Base-by-base conservation (phyloP, 2,797 vertebrate species). In the Chelonia mydas region DNA sequence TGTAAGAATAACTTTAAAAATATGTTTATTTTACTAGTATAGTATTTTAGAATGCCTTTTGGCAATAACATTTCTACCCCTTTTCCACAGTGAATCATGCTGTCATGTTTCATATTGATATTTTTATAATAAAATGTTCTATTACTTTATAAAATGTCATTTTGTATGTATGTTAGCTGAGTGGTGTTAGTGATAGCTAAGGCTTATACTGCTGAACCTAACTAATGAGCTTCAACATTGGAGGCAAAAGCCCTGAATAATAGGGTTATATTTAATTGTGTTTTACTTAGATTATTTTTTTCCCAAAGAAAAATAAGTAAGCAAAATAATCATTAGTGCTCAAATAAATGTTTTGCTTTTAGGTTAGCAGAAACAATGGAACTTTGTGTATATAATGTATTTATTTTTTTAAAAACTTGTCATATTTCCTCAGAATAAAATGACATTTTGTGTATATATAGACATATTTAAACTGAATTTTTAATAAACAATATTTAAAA, bases 141-240 rank as follows among this genome's bases (percentile, higher is more conserved):
- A 37, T 45, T 41, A 54, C 33, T 57, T 91, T 87, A 93, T 89
- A 6, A 61, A 85, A 53, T 85, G 88, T 68, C 57, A 21, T 92
- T 96, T 87, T 12, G 51, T 2, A 0, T 85, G 27, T 86, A 51
- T 82, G 68, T 91, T 92, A 93, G 65, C 74, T 55, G 61, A 11
- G 17, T 72, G 37, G 88, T 87, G n/a, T 96, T 49, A 85, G 72
- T 33, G 89, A 51, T 59, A 92, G 81, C 55, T 86, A 12, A 80
- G 7, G 65, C 8, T 81, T 90, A 92, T 81, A 0, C 0, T 23
- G 78, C 41, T 84, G 45, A 86, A 68, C 4, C 72, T 82, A 92
- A 86, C 59, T 33, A 80, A 50, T 90, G 47, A 84, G 45, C 51
- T 87, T 94, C 78, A 88, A 45, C 57, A 50, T 50, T 80, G 47